phyloP scores from a whole-genome alignment of 2,888 invertebrate genomes.

The Tribolium freemani region DNA sequence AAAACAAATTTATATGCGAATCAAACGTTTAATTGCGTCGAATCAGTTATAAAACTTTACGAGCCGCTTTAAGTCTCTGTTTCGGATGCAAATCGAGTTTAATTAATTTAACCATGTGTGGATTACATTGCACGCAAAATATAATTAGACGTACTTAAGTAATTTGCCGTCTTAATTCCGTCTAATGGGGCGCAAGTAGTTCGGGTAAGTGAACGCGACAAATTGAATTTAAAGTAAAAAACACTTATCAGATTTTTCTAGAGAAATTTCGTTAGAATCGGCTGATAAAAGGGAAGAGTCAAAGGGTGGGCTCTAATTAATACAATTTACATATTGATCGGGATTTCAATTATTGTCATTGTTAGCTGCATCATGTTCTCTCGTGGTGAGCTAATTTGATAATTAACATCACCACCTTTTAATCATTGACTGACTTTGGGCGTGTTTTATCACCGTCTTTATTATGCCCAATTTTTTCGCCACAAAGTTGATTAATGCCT shows the following conservation, averaged over 20 bases:
- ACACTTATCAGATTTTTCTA: not conserved
- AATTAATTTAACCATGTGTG: conserved; percentile 30
- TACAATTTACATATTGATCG: conserved; percentile 21
- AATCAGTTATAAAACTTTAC: conserved; percentile 24
- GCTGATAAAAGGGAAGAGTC: conserved; percentile 18
- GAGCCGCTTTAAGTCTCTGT: not conserved
- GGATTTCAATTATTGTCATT: conserved; percentile 12
- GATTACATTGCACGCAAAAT: conserved; percentile 13
- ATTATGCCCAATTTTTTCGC: not conserved
- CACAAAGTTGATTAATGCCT: not conserved
- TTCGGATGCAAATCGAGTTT: conserved; percentile 8
- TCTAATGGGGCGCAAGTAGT: conserved; percentile 8
- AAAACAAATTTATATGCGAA: not conserved
- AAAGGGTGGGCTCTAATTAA: conserved; percentile 11
- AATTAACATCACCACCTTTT: conserved; percentile 18
- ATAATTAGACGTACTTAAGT: conserved; percentile 27
- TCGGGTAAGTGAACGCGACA: not conserved
- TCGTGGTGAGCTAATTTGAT: conserved; percentile 2
- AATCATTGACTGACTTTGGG: conserved; percentile 14
- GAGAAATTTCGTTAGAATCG: not conserved
- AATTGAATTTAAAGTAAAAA: not conserved
- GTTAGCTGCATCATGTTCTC: conserved; percentile 5
- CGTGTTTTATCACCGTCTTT: not conserved
- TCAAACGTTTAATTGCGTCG: conserved; percentile 23
- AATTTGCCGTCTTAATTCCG: conserved; percentile 15